These are phyloP conservation scores for Ammodytes dubius DNA, from an alignment of 2,113 vertebrate genomes.

Conservation along the genomic window DNA sequence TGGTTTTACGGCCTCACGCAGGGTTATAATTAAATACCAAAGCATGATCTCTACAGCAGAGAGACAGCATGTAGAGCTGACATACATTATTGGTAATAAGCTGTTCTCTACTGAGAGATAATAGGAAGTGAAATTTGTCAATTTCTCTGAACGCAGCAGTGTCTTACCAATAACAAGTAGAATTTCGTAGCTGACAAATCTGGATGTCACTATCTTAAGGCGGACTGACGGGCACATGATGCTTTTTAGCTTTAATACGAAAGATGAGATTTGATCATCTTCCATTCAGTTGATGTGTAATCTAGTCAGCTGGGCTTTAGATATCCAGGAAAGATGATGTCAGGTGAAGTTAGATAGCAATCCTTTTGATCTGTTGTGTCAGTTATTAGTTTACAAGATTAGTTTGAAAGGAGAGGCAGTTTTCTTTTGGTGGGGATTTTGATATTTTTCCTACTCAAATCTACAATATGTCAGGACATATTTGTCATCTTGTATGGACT, in stretches of 20 bases:
- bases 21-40: constrained; percentile 36
- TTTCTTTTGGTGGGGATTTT: neutral
- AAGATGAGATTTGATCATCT: constrained; percentile 71
- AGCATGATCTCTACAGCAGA: neutral
- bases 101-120: neutral
- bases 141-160: constrained; percentile 11
- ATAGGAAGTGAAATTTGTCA: constrained; percentile 14
- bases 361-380: constrained; percentile 1
- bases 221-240: constrained; percentile 3
- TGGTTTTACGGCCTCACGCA: constrained; percentile 21
- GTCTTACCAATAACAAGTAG: constrained; percentile 7
- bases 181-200: constrained; percentile 21
- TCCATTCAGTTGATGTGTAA: constrained; percentile 66
- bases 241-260: constrained; percentile 47
- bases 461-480: neutral
- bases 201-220: constrained; percentile 14
- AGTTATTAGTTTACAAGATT: constrained; percentile 9
- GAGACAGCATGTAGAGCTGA: neutral
- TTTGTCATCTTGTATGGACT: neutral
- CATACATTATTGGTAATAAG: constrained; percentile 35
- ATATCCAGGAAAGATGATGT: constrained; percentile 38
- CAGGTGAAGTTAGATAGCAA: constrained; percentile 26
- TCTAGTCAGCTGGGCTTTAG: constrained; percentile 53
- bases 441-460: neutral
- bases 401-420: neutral